Evolutionary conservation across 2,888 invertebrate genomes (phyloP), one percentile per base, ranked within the genome.

Genomic region (Sthenelais limicola): DNA sequence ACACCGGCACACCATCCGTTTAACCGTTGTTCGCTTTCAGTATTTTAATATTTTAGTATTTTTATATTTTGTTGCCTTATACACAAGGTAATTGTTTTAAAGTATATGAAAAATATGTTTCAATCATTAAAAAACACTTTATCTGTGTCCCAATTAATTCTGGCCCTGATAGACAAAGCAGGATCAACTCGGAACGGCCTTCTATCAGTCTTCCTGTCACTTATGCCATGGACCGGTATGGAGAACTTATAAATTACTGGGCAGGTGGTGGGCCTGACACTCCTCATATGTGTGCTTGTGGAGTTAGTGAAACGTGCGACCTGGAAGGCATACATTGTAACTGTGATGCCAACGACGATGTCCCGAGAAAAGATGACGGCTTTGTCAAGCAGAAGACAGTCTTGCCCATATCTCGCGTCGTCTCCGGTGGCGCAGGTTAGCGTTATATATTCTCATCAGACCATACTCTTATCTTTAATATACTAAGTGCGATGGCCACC

Each of bases 381-480:
- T 80, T 72, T 51, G 73, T 85, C 26, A 82, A 81, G 1, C 75
- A 81, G 49, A 84, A 83, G 68, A 72, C 78, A 7, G 82, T 83
- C 32, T 76, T 85, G 9, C 85, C 85, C 0, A 78, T 84, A 18
- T 79, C 78, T 24, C 79, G 79, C 0, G 84, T 84, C 49, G 76
- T 78, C 52, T 83, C 84, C 47, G 84, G 85, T 18, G 84, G 83
- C 67, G 83, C 85, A 78, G 85, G 85, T 84, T 75, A 71, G 54
- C 9, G 18, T 18, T 18, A 9, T 12, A 43, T 43, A 43, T 43
- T 9, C 43, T 43, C 18, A 18, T 43, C 9, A 43, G 18, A 43
- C 18, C 9, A 43, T 43, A 12, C 9, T 18, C 18, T 18, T 43
- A 43, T 43, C n/a, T n/a, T n/a, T n/a, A n/a, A n/a, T n/a, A n/a